A percentile compares a stretch with the other conserved stretches of the same genome.
Evolutionary conservation across 2,113 vertebrate genomes (phyloP).

Genomic region (Stegastes partitus): DNA sequence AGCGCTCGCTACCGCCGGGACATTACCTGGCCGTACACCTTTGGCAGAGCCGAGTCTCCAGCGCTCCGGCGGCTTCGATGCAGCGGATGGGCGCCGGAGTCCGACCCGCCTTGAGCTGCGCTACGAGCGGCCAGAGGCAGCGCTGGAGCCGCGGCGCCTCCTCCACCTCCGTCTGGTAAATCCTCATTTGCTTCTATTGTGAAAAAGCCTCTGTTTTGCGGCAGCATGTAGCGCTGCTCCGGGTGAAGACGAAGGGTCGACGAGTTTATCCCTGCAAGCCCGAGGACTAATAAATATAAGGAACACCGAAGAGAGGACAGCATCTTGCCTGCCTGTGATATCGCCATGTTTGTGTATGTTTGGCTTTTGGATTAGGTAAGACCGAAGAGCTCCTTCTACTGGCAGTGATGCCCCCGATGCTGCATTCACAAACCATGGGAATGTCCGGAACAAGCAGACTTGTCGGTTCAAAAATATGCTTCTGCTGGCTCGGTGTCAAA

Average conservation of each 20-base stretch:
- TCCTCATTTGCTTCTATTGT: conserved; percentile 61
- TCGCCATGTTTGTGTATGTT: conserved; percentile 89
- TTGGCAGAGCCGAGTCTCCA: conserved; percentile 75
- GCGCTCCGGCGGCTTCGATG: conserved; percentile 78
- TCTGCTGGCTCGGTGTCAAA: neutral
- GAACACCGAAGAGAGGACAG: conserved; percentile 63
- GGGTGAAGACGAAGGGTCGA: conserved; percentile 75
- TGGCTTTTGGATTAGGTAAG: conserved; percentile 46
- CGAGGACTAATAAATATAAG: conserved; percentile 67
- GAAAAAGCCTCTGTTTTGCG: conserved; percentile 80
- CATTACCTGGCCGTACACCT: conserved; percentile 86
- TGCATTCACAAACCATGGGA: conserved; percentile 52
- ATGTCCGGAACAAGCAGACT: conserved; percentile 1
- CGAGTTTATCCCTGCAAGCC: conserved; percentile 52
- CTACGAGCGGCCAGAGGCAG: conserved; percentile 64
- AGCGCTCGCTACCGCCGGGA: neutral
- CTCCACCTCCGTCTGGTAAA: conserved; percentile 62
- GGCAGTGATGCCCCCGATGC: conserved; percentile 49
- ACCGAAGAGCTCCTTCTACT: conserved; percentile 81
- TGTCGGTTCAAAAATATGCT: neutral
- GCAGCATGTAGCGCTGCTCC: conserved; percentile 69
- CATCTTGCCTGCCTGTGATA: conserved; percentile 76
- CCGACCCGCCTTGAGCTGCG: conserved; percentile 61
- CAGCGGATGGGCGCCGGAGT: conserved; percentile 54
- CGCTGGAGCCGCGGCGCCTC: conserved; percentile 65